Base-by-base conservation (phyloP, 2,797 vertebrate species). In the Acropternis orthonyx region DNA sequence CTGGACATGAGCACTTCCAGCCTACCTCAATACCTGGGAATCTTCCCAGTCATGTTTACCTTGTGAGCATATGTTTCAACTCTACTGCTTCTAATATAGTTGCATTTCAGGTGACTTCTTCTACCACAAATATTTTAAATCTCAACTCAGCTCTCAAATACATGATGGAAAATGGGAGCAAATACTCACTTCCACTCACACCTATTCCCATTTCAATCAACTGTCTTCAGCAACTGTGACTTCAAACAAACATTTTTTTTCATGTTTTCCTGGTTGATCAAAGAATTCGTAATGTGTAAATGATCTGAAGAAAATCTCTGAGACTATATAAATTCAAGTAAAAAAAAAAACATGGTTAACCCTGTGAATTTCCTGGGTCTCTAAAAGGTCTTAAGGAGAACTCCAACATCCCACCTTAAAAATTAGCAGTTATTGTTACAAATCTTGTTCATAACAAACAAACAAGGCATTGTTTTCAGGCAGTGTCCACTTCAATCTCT, bases 41-140 rank as follows among this genome's bases (percentile, higher is more conserved):
- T 58, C 14, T 32, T 32, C 39, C 23, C 37, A 69, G 32, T 34
- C 10, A 0, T 12, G 16, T 44, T 86, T 26, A 62, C 23, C 5
- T 63, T 68, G 4, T 13, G n/a, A 26, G 20, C 37, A 7, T 30
- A 37, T 0, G 0, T 37, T 56, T 18, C n/a, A 2, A 27, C 22
- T 59, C 18, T 7, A 18, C 9, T 62, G 34, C 30, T 73, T 37
- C 17, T 22, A n/a, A 30, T 10, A 36, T 2, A 72, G 16, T 15
- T 75, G 10, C 30, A 39, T 73, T 88, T 59, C n/a, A 48, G 51
- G 39, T 52, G 59, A 46, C 39, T 61, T 6, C 12, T n/a, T 6
- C 12, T n/a, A 8, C 52, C 37, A 44, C 2, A 75, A 44, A 22
- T 28, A 21, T 32, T n/a, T 63, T 32, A 44, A 67, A 78, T 41